phyloP scores from a whole-genome alignment of 2,888 invertebrate species.

The Geotrupes spiniger region DNA sequence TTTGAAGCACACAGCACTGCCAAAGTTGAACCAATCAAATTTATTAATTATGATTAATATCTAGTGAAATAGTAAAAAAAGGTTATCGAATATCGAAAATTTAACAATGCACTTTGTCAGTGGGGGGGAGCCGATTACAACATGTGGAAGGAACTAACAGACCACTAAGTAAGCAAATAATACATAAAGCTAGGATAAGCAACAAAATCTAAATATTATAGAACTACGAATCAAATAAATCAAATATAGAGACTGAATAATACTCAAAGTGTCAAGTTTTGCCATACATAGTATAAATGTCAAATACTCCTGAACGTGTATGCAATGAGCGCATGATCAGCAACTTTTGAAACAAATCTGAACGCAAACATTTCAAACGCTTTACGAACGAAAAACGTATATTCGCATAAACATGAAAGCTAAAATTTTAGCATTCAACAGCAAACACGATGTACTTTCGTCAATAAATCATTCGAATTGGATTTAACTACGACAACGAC shows the following conservation, averaged over 20 bases:
- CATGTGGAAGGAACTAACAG: constrained; percentile 24
- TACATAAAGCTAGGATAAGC: constrained; percentile 37
- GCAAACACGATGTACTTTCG: no score
- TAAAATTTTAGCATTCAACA: no score
- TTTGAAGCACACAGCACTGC: constrained; percentile 11
- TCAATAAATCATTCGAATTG: no score
- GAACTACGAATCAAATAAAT: constrained; percentile 38
- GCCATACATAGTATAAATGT: constrained; percentile 43
- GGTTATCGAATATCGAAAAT: neutral
- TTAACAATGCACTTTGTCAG: constrained; percentile 19
- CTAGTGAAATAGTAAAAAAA: constrained; percentile 3
- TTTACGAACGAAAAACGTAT: no score
- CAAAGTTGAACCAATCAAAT: constrained; percentile 13
- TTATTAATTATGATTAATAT: constrained; percentile 1
- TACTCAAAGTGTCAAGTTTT: constrained; percentile 45
- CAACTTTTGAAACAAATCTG: no score
- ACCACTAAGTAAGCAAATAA: constrained; percentile 22
- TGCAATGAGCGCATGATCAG: constrained; percentile 24
- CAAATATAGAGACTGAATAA: constrained; percentile 49
- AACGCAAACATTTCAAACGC: no score
- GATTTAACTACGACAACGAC: neutral
- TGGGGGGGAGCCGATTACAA: constrained; percentile 33
- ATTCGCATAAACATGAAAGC: no score
- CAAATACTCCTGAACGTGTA: constrained; percentile 24
- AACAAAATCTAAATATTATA: constrained; percentile 35